Conservation (phyloP, 2,797 vertebrate species). For the Siniperca undulata region DNA sequence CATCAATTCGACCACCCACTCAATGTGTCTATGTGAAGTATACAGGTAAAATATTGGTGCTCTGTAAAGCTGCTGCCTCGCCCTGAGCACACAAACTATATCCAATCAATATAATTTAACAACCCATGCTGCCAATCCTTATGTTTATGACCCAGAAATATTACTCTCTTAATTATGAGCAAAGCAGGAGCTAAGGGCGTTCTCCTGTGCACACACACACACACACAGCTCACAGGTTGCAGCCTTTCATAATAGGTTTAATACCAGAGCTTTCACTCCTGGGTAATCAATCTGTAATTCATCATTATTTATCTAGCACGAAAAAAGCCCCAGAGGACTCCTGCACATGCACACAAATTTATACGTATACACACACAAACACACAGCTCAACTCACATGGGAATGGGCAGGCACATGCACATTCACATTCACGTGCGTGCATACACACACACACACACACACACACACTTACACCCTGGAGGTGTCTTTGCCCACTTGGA, state of each 20-base stretch:
- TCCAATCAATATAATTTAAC: constrained; percentile 71
- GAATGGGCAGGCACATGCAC: constrained; percentile 25
- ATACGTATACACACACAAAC: constrained; percentile 18
- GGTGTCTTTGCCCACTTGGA: constrained; percentile 69
- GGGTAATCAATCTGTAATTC: constrained; percentile 85
- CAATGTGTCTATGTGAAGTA: constrained; percentile 42
- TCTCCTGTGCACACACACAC: constrained; percentile 28
- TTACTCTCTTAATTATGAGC: constrained; percentile 72
- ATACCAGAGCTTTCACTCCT: constrained; percentile 77
- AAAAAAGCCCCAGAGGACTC: constrained; percentile 67
- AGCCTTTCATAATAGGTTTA: constrained; percentile 77
- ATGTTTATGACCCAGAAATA: constrained; percentile 75
- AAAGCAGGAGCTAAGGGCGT: constrained; percentile 46
- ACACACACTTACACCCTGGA: constrained; percentile 42
- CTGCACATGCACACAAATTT: constrained; percentile 32
- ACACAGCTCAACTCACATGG: constrained; percentile 41
- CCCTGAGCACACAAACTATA: constrained; percentile 50
- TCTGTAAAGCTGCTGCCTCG: constrained; percentile 39
- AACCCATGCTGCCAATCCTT: constrained; percentile 64
- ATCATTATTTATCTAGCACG: constrained; percentile 79
- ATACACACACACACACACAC: not conserved
- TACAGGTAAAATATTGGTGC: constrained; percentile 65
- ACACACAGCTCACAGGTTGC: constrained; percentile 62
- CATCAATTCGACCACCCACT: constrained; percentile 58
- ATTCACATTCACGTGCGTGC: not conserved